phyloP scores from a whole-genome alignment of 1,140 invertebrate species.

The Ganaspis sp. region DNA sequence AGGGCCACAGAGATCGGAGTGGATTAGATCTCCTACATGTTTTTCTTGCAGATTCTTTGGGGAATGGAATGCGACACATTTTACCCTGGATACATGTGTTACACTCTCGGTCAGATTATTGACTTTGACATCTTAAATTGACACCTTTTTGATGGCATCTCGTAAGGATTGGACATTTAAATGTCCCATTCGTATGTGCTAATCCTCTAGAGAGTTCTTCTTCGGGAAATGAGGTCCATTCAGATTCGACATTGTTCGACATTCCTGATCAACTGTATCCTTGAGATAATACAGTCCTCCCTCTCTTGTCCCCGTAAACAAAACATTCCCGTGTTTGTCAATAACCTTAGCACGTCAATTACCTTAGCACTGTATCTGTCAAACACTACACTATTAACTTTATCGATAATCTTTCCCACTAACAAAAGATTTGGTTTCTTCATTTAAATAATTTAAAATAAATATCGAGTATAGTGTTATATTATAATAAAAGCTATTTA shows the following conservation, averaged over 20 bases:
- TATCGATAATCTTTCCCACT: slow-evolving; percentile 51
- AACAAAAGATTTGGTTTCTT: slow-evolving; percentile 52
- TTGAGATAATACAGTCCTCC: neutral
- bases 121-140: slow-evolving; percentile 35
- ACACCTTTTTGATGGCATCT: slow-evolving; percentile 16
- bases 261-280: neutral
- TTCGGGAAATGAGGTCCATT: neutral
- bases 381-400: slow-evolving; percentile 35
- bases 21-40: slow-evolving; percentile 55
- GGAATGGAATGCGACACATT: slow-evolving; percentile 50
- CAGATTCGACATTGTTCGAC: neutral
- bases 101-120: slow-evolving; percentile 50
- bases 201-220: slow-evolving; percentile 22
- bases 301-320: slow-evolving; percentile 18
- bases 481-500: too few species aligned
- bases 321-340: neutral
- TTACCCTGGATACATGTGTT: slow-evolving; percentile 58
- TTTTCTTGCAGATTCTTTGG: slow-evolving; percentile 38
- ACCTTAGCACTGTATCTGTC: slow-evolving; percentile 28
- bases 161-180: slow-evolving; percentile 30
- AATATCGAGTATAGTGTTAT: too few species aligned
- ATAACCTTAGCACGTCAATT: slow-evolving; percentile 9
- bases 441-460: too few species aligned
- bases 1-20: slow-evolving; percentile 72
- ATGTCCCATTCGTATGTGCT: slow-evolving; percentile 34